These are phyloP conservation scores for Raja brachyura DNA, from an alignment of 2,113 vertebrate genomes.

Conservation along the genomic window DNA sequence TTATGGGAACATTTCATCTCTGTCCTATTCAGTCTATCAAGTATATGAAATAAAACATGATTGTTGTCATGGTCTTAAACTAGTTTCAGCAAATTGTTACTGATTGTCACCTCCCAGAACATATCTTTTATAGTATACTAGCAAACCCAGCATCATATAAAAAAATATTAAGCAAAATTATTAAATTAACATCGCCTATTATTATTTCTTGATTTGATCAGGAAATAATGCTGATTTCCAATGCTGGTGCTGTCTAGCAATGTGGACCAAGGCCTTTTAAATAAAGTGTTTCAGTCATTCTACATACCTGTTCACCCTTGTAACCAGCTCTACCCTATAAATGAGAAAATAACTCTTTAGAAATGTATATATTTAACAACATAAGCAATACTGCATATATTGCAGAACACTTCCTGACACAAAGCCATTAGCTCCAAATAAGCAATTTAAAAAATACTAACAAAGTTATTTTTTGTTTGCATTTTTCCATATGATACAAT, in stretches of 20 bases:
- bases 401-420: neutral
- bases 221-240: neutral
- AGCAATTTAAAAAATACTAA: too few species aligned
- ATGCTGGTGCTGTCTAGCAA: neutral
- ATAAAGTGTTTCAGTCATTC: neutral
- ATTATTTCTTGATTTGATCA: neutral
- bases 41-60: neutral
- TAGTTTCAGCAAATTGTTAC: neutral
- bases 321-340: slow-evolving; percentile 76
- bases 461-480: too few species aligned
- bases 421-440: too few species aligned
- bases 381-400: neutral
- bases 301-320: slow-evolving; percentile 78
- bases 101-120: too few species aligned
- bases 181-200: neutral
- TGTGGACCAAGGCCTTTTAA: neutral
- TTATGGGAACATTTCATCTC: neutral
- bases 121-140: too few species aligned
- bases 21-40: neutral
- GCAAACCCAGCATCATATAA: too few species aligned
- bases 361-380: neutral
- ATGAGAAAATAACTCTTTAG: slow-evolving; percentile 40
- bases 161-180: neutral
- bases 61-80: neutral
- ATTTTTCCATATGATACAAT: too few species aligned